phyloP scores from a whole-genome alignment of 2,888 invertebrate genomes.

The Elegia similella region DNA sequence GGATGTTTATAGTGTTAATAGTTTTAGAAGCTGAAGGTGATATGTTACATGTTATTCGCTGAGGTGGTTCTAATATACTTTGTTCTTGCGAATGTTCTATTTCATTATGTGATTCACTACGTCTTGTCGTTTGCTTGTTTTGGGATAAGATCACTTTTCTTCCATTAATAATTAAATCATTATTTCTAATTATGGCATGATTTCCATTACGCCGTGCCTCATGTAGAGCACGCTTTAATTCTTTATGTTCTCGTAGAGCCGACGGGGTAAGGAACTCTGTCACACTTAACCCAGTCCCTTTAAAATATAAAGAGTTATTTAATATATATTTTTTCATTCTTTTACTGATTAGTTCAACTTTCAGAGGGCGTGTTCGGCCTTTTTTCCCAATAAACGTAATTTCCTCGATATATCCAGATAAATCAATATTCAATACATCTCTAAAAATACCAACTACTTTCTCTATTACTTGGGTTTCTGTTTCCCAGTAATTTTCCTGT shows the following conservation, averaged over 20 bases:
- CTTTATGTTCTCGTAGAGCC: neutral
- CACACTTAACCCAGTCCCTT: constrained; percentile 2
- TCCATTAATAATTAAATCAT: constrained; percentile 14
- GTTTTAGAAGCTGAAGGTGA: no score
- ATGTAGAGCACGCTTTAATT: constrained; percentile 6
- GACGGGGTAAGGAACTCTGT: constrained; percentile 12
- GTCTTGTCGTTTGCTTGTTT: no score
- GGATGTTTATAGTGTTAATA: no score
- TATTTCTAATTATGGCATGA: neutral
- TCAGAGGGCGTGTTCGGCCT: constrained; percentile 14
- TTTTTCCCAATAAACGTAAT: constrained; percentile 16
- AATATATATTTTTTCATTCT: constrained; percentile 18
- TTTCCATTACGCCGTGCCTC: constrained; percentile 3
- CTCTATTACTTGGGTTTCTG: constrained; percentile 9
- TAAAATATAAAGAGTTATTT: constrained; percentile 7
- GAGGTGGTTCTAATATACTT: no score
- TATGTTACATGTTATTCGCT: no score
- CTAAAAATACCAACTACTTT: constrained; percentile 6
- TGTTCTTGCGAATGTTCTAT: no score
- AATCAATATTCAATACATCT: constrained; percentile 14
- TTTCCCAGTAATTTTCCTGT: constrained; percentile 6
- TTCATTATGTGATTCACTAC: no score
- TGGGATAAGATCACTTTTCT: neutral
- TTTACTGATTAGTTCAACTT: constrained; percentile 18
- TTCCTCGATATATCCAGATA: constrained; percentile 16